Conservation (phyloP, 2,113 vertebrate genomes). For the Lampris incognitus region DNA sequence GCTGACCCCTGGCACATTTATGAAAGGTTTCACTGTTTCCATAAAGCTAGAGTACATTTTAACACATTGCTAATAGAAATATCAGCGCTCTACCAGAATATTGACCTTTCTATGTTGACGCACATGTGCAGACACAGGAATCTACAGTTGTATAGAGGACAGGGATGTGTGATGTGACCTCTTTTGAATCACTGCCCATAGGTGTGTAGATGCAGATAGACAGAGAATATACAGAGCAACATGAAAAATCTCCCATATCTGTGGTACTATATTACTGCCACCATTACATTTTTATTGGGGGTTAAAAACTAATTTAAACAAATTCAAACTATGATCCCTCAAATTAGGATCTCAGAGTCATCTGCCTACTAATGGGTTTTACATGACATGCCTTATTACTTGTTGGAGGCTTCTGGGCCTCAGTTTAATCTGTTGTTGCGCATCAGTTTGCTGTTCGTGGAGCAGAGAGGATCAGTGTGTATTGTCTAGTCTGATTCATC, state of each 20-base stretch:
- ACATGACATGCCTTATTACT: too few species aligned
- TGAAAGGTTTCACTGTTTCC: background rate
- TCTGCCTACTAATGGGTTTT: too few species aligned
- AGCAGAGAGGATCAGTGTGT: too few species aligned
- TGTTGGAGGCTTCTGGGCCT: too few species aligned
- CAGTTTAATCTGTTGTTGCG: too few species aligned
- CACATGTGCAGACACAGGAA: slow-evolving; percentile 31
- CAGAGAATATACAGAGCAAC: background rate
- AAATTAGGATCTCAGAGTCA: too few species aligned
- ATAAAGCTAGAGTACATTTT: slow-evolving; percentile 31
- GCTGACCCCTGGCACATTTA: slow-evolving; percentile 13
- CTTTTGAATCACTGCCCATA: slow-evolving; percentile 16
- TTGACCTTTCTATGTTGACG: slow-evolving; percentile 63
- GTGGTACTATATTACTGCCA: background rate
- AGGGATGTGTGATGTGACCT: slow-evolving; percentile 15
- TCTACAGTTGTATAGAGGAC: slow-evolving; percentile 23
- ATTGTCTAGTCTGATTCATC: too few species aligned
- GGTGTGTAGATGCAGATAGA: background rate
- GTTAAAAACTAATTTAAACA: too few species aligned
- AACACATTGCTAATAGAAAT: slow-evolving; percentile 60
- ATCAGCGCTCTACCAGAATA: slow-evolving; percentile 21
- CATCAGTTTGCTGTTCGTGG: too few species aligned
- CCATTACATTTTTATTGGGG: too few species aligned
- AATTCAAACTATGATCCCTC: too few species aligned
- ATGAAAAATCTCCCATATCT: background rate